Percentiles rank a stretch among this genome's conserved stretches.
Evolutionary conservation across 2,888 invertebrate genomes (phyloP).

Genomic region (Apamea sordens): DNA sequence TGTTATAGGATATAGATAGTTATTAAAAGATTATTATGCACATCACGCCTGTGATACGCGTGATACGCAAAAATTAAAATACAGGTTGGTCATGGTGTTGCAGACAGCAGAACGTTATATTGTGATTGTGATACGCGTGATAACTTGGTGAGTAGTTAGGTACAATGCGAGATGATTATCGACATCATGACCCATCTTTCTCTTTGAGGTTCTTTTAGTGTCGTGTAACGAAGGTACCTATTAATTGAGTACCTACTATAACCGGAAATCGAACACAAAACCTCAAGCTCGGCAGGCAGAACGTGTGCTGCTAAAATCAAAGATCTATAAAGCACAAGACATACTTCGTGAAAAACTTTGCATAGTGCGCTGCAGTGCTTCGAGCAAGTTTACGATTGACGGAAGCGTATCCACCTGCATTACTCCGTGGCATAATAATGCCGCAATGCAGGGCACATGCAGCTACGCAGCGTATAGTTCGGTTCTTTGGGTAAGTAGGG

Average conservation of each 20-base stretch:
- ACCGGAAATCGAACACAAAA: neutral
- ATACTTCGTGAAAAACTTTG: neutral
- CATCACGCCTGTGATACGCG: neutral
- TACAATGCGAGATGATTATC: too few relatives aligned
- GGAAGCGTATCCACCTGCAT: neutral
- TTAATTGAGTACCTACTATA: neutral
- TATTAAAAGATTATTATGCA: neutral
- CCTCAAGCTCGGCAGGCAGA: neutral
- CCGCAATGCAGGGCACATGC: slow-evolving; percentile 36
- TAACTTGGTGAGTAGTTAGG: neutral
- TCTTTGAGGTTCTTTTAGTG: neutral
- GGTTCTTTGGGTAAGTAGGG: slow-evolving; percentile 7
- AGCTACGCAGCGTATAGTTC: neutral
- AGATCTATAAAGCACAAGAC: neutral
- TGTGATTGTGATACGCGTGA: neutral
- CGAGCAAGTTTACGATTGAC: neutral
- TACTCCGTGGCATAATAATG: neutral
- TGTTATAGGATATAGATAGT: neutral
- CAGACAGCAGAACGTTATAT: neutral
- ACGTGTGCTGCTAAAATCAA: neutral
- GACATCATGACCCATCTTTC: neutral
- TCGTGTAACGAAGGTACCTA: too few relatives aligned
- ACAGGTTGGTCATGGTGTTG: neutral
- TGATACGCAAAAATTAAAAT: neutral
- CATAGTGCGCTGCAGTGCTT: neutral